Evolutionary conservation across 2,797 vertebrate genomes (phyloP).

Genomic region (Scolopax bukidnonensis): DNA sequence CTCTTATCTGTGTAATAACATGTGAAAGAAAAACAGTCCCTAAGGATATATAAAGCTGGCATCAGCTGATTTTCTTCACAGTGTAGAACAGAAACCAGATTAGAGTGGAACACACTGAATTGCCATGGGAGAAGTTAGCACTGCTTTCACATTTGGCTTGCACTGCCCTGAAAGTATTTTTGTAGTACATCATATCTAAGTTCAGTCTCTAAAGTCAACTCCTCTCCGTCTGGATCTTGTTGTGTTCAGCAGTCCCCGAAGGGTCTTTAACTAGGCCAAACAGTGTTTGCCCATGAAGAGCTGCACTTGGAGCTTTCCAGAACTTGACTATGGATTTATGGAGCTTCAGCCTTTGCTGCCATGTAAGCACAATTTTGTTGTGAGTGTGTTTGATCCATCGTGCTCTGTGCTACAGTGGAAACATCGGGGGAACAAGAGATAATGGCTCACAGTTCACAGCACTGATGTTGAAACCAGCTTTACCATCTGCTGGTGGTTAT

Average conservation of each 20-base stretch:
- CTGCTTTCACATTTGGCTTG: neutral
- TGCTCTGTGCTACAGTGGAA: neutral
- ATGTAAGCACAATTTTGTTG: neutral
- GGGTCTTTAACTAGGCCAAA: neutral
- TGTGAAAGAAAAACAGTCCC: neutral
- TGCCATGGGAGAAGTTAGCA: neutral
- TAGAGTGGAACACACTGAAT: neutral
- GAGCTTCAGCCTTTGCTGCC: neutral
- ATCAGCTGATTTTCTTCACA: slow-evolving; percentile 19
- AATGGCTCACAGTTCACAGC: neutral
- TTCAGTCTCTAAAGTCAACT: neutral
- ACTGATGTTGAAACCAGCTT: neutral
- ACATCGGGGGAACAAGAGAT: neutral
- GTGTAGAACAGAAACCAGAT: neutral
- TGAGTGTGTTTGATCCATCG: neutral
- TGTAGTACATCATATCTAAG: neutral
- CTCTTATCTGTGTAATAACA: neutral
- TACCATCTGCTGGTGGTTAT: neutral
- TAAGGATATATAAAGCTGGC: neutral
- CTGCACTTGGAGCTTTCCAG: neutral
- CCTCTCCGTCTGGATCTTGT: neutral
- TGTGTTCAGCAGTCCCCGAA: neutral
- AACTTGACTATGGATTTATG: neutral
- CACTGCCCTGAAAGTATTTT: neutral
- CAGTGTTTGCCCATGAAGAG: neutral